Conservation (phyloP, 2,113 vertebrate genomes). For the Pachypanchax playfairii region DNA sequence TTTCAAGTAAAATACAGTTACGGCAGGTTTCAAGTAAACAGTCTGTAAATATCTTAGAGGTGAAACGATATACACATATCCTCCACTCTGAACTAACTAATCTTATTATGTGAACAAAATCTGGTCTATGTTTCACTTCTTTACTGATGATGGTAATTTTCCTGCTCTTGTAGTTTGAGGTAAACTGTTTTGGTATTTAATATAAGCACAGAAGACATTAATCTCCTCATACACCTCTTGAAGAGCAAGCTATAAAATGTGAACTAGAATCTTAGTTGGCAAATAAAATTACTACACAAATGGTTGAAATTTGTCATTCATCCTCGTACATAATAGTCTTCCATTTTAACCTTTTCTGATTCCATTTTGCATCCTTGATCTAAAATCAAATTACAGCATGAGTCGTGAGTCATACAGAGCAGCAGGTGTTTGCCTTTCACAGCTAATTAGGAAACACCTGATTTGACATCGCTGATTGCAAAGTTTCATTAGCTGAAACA, state of each 20-base stretch:
- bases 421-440: conserved; percentile 2
- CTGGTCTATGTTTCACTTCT: neutral
- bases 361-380: neutral
- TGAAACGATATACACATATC: too few species aligned
- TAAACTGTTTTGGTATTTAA: neutral
- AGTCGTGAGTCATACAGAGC: neutral
- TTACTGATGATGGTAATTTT: neutral
- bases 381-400: neutral
- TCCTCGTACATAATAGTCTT: neutral
- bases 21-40: too few species aligned
- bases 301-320: neutral
- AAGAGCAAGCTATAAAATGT: too few species aligned
- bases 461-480: neutral
- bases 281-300: neutral
- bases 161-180: neutral
- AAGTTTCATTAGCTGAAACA: neutral
- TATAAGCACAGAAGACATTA: neutral
- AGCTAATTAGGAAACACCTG: conserved; percentile 17
- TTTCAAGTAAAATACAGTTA: too few species aligned
- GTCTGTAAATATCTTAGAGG: too few species aligned
- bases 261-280: neutral
- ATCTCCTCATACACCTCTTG: neutral
- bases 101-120: neutral
- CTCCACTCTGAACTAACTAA: too few species aligned
- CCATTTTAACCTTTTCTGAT: neutral